These are phyloP conservation scores for Condylostylus longicornis DNA, from an alignment of 1,140 invertebrate species.

Conservation along the genomic window DNA sequence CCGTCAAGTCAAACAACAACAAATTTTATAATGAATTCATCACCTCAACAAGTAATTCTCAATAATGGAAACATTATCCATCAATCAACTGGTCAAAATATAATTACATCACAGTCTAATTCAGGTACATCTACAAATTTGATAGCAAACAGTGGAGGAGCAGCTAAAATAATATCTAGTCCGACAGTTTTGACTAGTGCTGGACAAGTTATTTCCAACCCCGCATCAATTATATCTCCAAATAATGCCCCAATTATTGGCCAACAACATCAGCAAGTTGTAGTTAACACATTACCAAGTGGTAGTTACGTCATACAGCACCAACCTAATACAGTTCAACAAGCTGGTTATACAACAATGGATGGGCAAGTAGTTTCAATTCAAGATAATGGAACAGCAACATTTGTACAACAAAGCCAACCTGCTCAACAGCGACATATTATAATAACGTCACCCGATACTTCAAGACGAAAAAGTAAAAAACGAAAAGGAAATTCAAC, in stretches of 20 bases:
- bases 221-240: slow-evolving; percentile 33
- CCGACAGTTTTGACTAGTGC: slow-evolving; percentile 1
- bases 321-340: slow-evolving; percentile 40
- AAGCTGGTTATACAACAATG: slow-evolving; percentile 26
- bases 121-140: too few species aligned
- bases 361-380: slow-evolving; percentile 45
- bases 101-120: too few species aligned
- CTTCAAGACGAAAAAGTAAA: slow-evolving; percentile 54
- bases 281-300: slow-evolving; percentile 66
- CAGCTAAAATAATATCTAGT: slow-evolving; percentile 5
- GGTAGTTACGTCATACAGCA: slow-evolving; percentile 68
- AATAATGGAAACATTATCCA: slow-evolving; percentile 9
- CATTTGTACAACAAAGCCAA: slow-evolving; percentile 30
- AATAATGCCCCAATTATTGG: slow-evolving; percentile 51
- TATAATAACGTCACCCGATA: slow-evolving; percentile 48
- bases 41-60: too few species aligned
- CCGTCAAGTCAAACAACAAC: too few species aligned
- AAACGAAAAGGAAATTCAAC: slow-evolving; percentile 44
- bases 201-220: too few species aligned
- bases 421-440: slow-evolving; percentile 32
- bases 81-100: too few species aligned
- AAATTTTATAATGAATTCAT: too few species aligned
- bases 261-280: slow-evolving; percentile 61
- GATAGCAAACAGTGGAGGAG: not conserved
- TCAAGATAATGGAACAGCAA: slow-evolving; percentile 31